Evolutionary conservation across 2,797 vertebrate genomes (phyloP).

Genomic region (Ammospiza maritima): DNA sequence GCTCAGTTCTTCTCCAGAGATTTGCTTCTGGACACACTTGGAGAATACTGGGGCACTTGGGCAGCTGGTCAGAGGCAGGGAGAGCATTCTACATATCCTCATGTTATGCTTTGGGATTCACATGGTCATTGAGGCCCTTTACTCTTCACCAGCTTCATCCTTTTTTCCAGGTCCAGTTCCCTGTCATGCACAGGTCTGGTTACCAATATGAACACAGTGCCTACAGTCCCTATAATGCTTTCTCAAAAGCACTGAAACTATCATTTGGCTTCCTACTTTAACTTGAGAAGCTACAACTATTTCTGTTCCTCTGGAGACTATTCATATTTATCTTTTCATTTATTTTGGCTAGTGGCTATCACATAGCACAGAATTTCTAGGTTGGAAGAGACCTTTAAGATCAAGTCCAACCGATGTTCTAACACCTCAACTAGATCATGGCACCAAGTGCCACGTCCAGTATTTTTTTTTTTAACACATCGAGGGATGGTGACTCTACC

Average conservation of each 20-base stretch:
- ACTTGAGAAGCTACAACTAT: neutral
- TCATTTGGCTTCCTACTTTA: neutral
- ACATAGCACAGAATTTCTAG: neutral
- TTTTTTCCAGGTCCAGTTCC: neutral
- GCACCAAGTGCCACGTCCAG: too few relatives aligned
- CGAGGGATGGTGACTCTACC: too few relatives aligned
- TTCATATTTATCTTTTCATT: neutral
- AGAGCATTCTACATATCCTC: neutral
- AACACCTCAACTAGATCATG: too few relatives aligned
- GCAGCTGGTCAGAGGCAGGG: neutral
- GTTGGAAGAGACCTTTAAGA: too few relatives aligned
- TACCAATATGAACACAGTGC: neutral
- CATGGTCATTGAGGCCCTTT: fast-evolving
- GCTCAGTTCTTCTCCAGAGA: neutral
- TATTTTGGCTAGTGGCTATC: neutral
- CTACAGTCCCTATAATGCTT: neutral
- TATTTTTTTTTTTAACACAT: too few relatives aligned
- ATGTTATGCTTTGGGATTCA: neutral
- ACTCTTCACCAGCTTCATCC: neutral
- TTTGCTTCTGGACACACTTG: neutral
- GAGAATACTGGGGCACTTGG: neutral
- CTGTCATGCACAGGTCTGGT: neutral
- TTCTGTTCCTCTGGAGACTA: neutral
- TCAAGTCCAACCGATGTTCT: too few relatives aligned
- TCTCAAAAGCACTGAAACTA: neutral